Conservation (phyloP, 2,113 vertebrate species). For the Mystacornis crossleyi region DNA sequence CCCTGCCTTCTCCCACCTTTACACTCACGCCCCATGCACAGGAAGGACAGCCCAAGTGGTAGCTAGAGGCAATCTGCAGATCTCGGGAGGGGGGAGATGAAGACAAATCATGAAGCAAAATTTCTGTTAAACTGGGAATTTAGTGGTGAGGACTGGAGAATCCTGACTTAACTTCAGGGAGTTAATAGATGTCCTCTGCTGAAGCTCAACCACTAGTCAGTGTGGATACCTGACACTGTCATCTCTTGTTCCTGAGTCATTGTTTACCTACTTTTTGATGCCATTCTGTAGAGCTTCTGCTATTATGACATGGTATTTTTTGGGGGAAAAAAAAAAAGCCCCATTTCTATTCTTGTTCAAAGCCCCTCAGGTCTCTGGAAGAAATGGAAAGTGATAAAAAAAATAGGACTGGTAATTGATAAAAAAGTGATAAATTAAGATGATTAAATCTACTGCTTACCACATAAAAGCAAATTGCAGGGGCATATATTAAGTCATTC, state of each 20-base stretch:
- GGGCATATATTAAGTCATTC: background rate
- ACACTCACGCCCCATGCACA: background rate
- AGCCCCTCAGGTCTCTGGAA: background rate
- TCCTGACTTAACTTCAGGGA: background rate
- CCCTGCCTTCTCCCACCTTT: background rate
- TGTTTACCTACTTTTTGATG: background rate
- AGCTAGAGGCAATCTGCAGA: background rate
- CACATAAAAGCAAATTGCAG: background rate
- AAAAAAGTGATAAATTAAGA: background rate
- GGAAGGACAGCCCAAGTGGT: background rate
- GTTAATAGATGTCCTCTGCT: background rate
- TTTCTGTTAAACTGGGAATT: background rate
- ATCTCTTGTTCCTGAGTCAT: background rate
- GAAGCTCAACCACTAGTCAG: background rate
- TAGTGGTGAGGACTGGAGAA: fast-evolving
- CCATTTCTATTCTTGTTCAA: background rate
- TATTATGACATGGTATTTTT: background rate
- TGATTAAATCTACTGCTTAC: background rate
- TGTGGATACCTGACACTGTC: no score
- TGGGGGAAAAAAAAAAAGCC: background rate
- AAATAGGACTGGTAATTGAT: background rate
- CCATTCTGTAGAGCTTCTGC: background rate
- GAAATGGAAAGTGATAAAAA: background rate
- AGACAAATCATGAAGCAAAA: background rate
- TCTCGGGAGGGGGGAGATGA: background rate